These are phyloP conservation scores for Syndactyla subalaris DNA, from an alignment of 2,797 vertebrate genomes.

Conservation along the genomic window DNA sequence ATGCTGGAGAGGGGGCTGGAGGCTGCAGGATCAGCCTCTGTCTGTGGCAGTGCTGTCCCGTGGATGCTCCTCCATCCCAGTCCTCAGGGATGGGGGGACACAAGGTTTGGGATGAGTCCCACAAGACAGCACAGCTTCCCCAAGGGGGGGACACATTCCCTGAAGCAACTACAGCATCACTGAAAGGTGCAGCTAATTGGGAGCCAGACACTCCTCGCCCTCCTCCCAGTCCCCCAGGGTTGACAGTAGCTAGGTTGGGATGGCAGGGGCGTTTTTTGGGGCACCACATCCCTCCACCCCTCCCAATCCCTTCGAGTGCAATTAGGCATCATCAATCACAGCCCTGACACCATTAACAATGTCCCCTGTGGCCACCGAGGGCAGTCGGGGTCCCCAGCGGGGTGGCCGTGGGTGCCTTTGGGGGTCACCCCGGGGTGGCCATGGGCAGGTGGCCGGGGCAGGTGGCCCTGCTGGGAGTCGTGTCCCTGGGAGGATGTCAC, in stretches of 20 bases:
- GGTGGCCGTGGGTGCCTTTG: neutral
- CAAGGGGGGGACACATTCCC: neutral
- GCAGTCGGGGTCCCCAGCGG: neutral
- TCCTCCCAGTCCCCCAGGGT: neutral
- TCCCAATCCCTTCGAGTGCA: neutral
- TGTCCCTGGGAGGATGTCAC: neutral
- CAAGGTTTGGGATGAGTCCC: neutral
- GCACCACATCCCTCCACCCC: neutral
- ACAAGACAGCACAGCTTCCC: neutral
- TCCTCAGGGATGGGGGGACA: neutral
- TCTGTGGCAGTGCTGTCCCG: neutral
- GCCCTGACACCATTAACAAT: neutral
- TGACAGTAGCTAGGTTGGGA: neutral
- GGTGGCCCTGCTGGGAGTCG: neutral
- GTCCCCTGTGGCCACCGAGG: constrained; percentile 2
- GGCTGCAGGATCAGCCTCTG: neutral
- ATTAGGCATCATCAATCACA: constrained; percentile 14
- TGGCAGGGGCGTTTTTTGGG: neutral
- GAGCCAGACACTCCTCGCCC: neutral
- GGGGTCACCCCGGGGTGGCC: neutral
- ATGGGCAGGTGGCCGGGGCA: neutral
- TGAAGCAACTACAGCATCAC: neutral
- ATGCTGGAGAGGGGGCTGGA: neutral
- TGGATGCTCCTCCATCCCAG: neutral
- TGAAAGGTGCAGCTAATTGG: neutral